Conservation (phyloP, 2,797 vertebrate genomes). For the Phataginus tricuspis region DNA sequence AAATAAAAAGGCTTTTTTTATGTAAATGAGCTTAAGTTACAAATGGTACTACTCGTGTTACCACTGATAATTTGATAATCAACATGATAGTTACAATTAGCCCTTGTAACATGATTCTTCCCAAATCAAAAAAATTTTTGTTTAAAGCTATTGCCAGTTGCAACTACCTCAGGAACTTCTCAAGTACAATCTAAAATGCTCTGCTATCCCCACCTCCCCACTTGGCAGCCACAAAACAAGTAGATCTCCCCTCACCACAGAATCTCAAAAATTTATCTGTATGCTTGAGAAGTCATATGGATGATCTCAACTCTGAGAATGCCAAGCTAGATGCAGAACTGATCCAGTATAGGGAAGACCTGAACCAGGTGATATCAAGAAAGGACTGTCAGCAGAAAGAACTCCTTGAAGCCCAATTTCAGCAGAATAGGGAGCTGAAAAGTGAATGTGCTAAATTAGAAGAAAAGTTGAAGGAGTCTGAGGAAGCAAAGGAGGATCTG, state of each 20-base stretch:
- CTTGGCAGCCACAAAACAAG: no score
- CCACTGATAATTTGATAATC: neutral
- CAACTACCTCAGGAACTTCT: no score
- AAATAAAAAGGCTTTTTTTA: neutral
- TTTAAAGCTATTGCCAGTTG: neutral
- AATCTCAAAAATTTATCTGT: no score
- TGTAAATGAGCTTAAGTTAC: neutral
- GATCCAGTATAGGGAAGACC: slow-evolving; percentile 92
- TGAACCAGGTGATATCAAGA: slow-evolving; percentile 95
- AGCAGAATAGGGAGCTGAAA: slow-evolving; percentile 89
- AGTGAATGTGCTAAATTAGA: slow-evolving; percentile 86
- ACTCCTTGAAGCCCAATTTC: slow-evolving; percentile 90
- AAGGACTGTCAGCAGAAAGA: slow-evolving; percentile 98
- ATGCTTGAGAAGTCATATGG: slow-evolving; percentile 90
- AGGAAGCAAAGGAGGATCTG: slow-evolving; percentile 78
- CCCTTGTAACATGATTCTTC: neutral
- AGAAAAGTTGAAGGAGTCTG: slow-evolving; percentile 78
- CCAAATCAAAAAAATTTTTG: neutral
- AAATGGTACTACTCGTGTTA: neutral
- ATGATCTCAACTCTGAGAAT: slow-evolving; percentile 96
- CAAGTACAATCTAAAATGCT: no score
- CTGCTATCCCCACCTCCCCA: no score
- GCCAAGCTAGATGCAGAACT: slow-evolving; percentile 95
- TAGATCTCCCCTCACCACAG: no score
- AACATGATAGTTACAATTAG: no score